Evolutionary conservation across 2,797 vertebrate species (phyloP), one percentile per base, ranked within the genome.

Genomic region (Acanthurus leucopareius): DNA sequence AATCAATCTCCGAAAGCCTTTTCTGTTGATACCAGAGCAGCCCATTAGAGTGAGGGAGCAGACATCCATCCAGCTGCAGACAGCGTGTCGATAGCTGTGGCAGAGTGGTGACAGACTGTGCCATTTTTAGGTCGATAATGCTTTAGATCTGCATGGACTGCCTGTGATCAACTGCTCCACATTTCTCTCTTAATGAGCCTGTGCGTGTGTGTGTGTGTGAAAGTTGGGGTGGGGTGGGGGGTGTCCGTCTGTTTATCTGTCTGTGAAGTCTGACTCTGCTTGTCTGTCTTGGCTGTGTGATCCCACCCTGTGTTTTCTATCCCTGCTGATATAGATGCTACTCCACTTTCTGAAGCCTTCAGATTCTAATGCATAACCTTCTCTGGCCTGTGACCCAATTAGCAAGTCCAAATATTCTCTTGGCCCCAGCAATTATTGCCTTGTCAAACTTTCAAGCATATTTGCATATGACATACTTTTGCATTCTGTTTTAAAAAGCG

Each of bases 41-140:
- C 80, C 82, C 73, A 90, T 91, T 89, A 91, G 77, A 88, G 81
- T 60, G 78, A 28, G 69, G 38, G 75, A 62, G 69, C 81, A 57
- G 79, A 73, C 77, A 81, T 87, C 76, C 75, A 73, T 88, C 87
- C 75, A 51, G 79, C 66, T 47, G 72, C 83, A 72, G 88, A 90
- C 85, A 82, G 75, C 7, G 38, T 52, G 83, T 92, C 85, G 28
- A 92, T 93, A 78, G 66, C 74, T 65, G 5, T 45, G 73, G 62
- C 75, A 62, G 58, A 79, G 47, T 52, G 54, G 56, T 86, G 85
- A 85, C 77, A 72, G 70, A 69, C 62, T 49, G 63, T 67, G 78
- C 61, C 79, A 67, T 73, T 88, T 88, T 84, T 64, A 77, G 74
- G 75, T 92, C 83, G 69, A 90, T 88, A 87, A 76, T 58, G 78